Evolutionary conservation across 2,113 vertebrate species (phyloP).

Genomic region (Nansenia antarctica): DNA sequence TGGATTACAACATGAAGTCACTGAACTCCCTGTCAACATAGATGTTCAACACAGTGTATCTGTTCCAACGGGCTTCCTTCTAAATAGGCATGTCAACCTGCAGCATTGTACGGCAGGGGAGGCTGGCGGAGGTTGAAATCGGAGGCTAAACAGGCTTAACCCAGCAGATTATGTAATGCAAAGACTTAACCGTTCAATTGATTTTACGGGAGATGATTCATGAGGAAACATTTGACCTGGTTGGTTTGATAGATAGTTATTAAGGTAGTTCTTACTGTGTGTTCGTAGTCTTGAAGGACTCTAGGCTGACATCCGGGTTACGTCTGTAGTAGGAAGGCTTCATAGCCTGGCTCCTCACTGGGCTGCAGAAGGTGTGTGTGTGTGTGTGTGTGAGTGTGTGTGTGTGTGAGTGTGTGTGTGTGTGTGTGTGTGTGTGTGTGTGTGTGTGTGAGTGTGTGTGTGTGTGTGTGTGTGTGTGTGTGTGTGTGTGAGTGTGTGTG

Average conservation of each 20-base stretch:
- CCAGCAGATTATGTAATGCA: too few relatives aligned
- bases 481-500: neutral
- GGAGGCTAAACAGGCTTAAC: too few relatives aligned
- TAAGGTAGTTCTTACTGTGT: constrained; percentile 45
- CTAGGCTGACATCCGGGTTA: constrained; percentile 33
- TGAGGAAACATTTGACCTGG: neutral
- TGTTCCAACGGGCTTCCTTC: too few relatives aligned
- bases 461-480: constrained; percentile 1
- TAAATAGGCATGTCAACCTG: neutral
- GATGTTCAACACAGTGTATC: too few relatives aligned
- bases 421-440: neutral
- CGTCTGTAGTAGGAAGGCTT: constrained; percentile 30
- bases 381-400: neutral
- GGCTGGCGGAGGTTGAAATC: too few relatives aligned
- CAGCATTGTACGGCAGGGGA: neutral
- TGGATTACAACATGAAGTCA: too few relatives aligned
- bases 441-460: neutral
- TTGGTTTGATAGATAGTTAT: neutral
- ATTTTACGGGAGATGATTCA: too few relatives aligned
- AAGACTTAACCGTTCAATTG: too few relatives aligned
- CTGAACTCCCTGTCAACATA: too few relatives aligned
- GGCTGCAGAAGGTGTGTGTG: constrained; percentile 10
- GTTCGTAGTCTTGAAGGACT: constrained; percentile 40
- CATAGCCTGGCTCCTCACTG: constrained; percentile 39
- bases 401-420: neutral